These are phyloP conservation scores for Diarsia brunnea DNA, from an alignment of 2,888 invertebrate genomes.

Conservation along the genomic window DNA sequence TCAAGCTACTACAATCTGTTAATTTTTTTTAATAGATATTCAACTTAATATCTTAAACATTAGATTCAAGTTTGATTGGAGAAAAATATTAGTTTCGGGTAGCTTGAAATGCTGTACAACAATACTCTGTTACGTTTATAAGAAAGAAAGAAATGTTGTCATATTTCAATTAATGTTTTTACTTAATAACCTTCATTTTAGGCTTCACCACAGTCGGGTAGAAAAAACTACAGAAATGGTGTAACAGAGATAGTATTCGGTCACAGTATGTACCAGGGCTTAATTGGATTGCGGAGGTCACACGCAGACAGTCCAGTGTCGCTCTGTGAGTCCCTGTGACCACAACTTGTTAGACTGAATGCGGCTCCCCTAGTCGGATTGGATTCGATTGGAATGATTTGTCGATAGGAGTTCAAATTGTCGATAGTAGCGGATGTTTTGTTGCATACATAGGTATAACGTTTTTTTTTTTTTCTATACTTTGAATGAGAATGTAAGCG, in stretches of 20 bases:
- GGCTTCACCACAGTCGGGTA: too few relatives aligned
- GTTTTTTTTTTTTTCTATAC: too few relatives aligned
- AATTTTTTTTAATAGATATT: too few relatives aligned
- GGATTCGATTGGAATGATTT: background rate
- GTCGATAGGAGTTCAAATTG: background rate
- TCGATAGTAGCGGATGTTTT: slow-evolving; percentile 15
- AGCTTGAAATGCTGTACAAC: too few relatives aligned
- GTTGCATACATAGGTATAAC: too few relatives aligned
- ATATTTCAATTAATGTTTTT: too few relatives aligned
- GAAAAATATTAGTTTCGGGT: too few relatives aligned
- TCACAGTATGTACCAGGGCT: background rate
- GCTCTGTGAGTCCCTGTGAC: background rate
- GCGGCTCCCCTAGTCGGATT: background rate
- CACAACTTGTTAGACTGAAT: slow-evolving; percentile 14
- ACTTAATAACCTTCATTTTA: background rate
- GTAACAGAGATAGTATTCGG: slow-evolving; percentile 2
- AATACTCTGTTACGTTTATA: background rate
- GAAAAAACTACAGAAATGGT: background rate
- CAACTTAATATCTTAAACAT: too few relatives aligned
- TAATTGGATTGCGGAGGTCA: slow-evolving; percentile 49
- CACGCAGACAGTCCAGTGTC: background rate
- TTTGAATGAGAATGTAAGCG: too few relatives aligned
- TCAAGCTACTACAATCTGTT: too few relatives aligned
- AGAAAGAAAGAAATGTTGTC: background rate
- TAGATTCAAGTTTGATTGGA: too few relatives aligned